A percentile compares a stretch with the other conserved stretches of the same genome.
Evolutionary conservation across 2,888 invertebrate genomes (phyloP).

Genomic region (Netelia fuscicornis): DNA sequence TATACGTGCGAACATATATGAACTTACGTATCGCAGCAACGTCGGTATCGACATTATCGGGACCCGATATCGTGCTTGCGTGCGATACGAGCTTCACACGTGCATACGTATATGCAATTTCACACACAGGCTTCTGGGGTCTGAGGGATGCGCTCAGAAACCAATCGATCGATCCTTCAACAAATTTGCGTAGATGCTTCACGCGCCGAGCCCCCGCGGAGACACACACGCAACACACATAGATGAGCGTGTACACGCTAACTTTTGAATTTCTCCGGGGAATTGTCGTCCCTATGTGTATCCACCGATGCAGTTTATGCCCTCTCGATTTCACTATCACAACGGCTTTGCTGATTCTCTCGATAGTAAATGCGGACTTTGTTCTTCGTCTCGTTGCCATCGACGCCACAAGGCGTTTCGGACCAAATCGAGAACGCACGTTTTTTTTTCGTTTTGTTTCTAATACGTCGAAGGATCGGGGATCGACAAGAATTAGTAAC

Average conservation of each 20-base stretch:
- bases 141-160: conserved; percentile 10
- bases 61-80: no score
- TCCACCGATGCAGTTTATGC: conserved; percentile 42
- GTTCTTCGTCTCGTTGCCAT: conserved; percentile 9
- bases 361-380: conserved; percentile 22
- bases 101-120: conserved; percentile 20
- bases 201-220: conserved; percentile 28
- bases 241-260: conserved; percentile 23
- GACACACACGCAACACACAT: conserved; percentile 25
- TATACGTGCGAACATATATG: neutral
- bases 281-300: conserved; percentile 43
- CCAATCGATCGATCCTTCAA: conserved; percentile 66
- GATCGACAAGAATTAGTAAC: no score
- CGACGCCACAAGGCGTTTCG: neutral
- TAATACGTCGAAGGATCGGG: no score
- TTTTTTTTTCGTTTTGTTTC: neutral
- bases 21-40: conserved; percentile 4
- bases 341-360: neutral
- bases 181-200: conserved; percentile 68
- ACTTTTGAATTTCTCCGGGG: conserved; percentile 65
- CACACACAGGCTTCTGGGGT: conserved; percentile 19
- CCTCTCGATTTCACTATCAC: neutral
- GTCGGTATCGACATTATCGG: neutral
- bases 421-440: neutral
- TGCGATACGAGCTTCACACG: conserved; percentile 1